phyloP scores from a whole-genome alignment of 64 coral and sea anemone species.

The Montipora sp. region DNA sequence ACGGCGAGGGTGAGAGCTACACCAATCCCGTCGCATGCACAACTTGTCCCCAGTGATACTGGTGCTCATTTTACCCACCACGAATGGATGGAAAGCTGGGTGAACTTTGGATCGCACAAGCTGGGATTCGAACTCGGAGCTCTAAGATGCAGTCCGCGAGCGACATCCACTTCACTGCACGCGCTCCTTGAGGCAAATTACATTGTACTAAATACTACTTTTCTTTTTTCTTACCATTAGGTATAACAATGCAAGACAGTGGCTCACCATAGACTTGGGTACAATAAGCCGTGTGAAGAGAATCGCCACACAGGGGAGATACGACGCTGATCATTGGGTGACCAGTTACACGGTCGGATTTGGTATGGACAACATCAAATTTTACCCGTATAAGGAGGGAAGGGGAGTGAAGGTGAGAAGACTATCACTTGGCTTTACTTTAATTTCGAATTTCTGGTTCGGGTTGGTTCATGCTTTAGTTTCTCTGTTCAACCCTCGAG shows the following conservation, averaged over 20 bases:
- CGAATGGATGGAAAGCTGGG: too few relatives aligned
- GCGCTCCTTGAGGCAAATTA: not conserved
- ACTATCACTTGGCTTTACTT: not conserved
- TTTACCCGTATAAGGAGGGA: constrained; percentile 40
- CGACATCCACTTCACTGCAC: too few relatives aligned
- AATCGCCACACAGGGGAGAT: constrained; percentile 57
- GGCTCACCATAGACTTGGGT: constrained; percentile 62
- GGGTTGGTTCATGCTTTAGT: too few relatives aligned
- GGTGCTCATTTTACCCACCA: too few relatives aligned
- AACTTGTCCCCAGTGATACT: too few relatives aligned
- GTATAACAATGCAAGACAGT: constrained; percentile 57
- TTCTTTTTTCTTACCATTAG: not conserved
- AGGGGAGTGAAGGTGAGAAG: constrained; percentile 38
- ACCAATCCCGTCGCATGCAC: too few relatives aligned
- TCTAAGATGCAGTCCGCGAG: too few relatives aligned
- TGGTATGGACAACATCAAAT: constrained; percentile 48
- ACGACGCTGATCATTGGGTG: constrained; percentile 64
- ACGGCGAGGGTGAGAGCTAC: too few relatives aligned
- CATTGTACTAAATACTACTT: not conserved
- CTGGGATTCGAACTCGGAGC: too few relatives aligned
- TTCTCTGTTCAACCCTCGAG: too few relatives aligned
- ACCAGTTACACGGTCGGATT: constrained; percentile 57
- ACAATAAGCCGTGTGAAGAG: constrained; percentile 31
- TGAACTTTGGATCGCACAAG: too few relatives aligned
- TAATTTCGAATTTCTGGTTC: not conserved